Conservation (phyloP, 2,797 vertebrate species). For the Pygocentrus nattereri region DNA sequence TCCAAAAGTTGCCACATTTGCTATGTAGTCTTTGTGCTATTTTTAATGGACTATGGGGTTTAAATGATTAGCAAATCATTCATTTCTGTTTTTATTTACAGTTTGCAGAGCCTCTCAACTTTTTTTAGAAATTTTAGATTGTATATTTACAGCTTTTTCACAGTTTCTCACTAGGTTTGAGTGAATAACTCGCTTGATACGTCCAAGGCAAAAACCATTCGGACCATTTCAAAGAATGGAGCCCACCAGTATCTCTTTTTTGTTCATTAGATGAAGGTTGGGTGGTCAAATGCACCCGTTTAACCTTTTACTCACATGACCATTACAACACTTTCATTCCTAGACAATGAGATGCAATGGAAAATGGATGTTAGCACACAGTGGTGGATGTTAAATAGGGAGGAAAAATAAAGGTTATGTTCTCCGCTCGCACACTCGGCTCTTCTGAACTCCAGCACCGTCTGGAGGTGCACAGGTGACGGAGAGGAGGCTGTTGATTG, state of each 20-base stretch:
- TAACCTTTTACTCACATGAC: conserved; percentile 35
- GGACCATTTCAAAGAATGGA: neutral
- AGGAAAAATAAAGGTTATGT: conserved; percentile 52
- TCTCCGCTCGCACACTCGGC: conserved; percentile 44
- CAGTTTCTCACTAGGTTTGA: too few relatives aligned
- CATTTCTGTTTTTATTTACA: too few relatives aligned
- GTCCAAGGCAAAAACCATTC: neutral
- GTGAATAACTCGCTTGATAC: too few relatives aligned
- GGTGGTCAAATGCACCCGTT: conserved; percentile 30
- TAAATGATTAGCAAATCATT: too few relatives aligned
- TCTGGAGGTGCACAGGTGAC: conserved; percentile 59
- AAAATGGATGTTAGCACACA: conserved; percentile 21
- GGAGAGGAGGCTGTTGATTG: conserved; percentile 57
- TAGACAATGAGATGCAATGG: neutral
- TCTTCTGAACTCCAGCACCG: conserved; percentile 52
- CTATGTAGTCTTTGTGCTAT: too few relatives aligned
- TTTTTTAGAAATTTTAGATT: too few relatives aligned
- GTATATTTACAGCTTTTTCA: too few relatives aligned
- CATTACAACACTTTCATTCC: neutral
- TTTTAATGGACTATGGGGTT: too few relatives aligned
- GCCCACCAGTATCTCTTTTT: conserved; percentile 1
- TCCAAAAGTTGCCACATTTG: too few relatives aligned
- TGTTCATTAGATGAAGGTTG: conserved; percentile 13
- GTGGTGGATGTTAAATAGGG: conserved; percentile 43
- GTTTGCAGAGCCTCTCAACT: too few relatives aligned